Conservation (phyloP, 2,113 vertebrate species). For the Coptodon rendalli region DNA sequence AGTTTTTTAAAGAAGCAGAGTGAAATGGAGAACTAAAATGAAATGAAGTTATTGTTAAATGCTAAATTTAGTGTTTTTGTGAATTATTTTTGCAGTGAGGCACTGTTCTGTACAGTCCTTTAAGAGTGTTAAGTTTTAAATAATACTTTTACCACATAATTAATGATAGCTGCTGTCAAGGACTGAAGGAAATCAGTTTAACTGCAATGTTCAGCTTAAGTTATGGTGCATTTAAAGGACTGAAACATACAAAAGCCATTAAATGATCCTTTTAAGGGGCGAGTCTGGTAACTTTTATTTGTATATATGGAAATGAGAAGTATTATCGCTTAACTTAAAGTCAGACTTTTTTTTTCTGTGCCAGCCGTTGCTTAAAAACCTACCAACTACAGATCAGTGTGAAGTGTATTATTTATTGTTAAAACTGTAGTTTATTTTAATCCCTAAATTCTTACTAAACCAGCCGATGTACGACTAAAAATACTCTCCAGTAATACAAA, state of each 20-base stretch:
- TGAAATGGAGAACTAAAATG: background rate
- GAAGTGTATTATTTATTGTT: background rate
- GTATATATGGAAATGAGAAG: background rate
- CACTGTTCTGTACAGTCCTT: background rate
- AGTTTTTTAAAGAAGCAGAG: background rate
- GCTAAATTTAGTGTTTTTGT: background rate
- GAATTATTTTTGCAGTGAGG: background rate
- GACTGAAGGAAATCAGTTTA: background rate
- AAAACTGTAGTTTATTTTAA: background rate
- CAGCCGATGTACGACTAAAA: accelerated
- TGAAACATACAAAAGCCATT: background rate
- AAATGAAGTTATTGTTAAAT: background rate
- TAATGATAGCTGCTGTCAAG: background rate
- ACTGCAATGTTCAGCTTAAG: accelerated
- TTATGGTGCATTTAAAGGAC: background rate
- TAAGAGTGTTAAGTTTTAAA: background rate
- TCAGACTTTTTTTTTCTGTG: background rate
- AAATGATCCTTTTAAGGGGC: background rate
- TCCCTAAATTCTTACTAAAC: background rate
- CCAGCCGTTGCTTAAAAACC: background rate
- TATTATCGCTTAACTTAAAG: background rate
- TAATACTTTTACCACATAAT: background rate
- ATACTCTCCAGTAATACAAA: background rate
- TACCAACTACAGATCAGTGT: background rate
- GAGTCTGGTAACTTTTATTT: background rate